These are phyloP conservation scores for Lithophane semibrunnea DNA, from an alignment of 2,888 invertebrate species.

Conservation along the genomic window DNA sequence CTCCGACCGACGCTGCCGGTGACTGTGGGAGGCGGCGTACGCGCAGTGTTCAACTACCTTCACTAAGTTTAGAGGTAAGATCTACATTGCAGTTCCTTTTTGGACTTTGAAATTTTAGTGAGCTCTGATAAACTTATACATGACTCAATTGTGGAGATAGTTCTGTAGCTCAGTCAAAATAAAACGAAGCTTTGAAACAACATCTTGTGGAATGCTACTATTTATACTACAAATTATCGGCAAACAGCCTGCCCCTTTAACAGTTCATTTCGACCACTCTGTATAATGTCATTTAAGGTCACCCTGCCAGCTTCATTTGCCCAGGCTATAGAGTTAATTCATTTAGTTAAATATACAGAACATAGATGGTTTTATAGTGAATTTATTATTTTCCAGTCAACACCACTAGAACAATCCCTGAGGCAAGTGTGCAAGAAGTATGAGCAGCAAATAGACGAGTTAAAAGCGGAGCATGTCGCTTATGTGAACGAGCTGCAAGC, in stretches of 20 bases:
- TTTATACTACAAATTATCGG: background rate
- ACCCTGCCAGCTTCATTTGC: too few species aligned
- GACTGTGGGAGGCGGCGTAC: slow-evolving; percentile 74
- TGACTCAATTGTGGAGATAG: background rate
- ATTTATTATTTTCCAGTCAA: slow-evolving; percentile 70
- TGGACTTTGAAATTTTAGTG: background rate
- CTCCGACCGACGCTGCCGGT: slow-evolving; percentile 76
- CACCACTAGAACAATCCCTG: slow-evolving; percentile 77
- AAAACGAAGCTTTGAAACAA: background rate
- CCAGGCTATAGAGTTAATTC: too few species aligned
- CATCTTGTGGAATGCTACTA: background rate
- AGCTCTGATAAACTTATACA: background rate
- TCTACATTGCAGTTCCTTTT: background rate
- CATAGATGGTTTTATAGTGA: slow-evolving; percentile 16
- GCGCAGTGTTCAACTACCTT: slow-evolving; percentile 80
- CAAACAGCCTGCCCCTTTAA: too few species aligned
- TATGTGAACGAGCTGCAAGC: slow-evolving; percentile 84
- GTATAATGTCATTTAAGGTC: background rate
- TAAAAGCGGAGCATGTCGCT: slow-evolving; percentile 84
- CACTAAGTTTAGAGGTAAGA: slow-evolving; percentile 59
- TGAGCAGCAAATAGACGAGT: slow-evolving; percentile 81
- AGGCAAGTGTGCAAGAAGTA: slow-evolving; percentile 77
- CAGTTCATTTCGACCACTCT: background rate
- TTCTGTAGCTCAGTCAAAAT: too few species aligned
- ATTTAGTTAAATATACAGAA: background rate